phyloP scores from a whole-genome alignment of 2,113 vertebrate genomes.

The Phyllostomus hastatus region DNA sequence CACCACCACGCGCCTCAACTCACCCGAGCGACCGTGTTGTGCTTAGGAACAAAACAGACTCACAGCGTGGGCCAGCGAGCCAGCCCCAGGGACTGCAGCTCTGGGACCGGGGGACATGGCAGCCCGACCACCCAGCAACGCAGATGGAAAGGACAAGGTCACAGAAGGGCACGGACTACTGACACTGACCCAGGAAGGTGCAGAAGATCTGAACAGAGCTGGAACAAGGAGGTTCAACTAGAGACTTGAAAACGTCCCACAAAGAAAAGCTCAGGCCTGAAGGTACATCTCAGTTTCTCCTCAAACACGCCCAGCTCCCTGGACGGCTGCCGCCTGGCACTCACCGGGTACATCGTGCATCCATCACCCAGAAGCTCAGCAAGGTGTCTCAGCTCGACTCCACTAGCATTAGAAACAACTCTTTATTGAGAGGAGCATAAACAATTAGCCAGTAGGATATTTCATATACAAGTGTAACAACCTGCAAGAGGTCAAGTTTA shows the following conservation, averaged over 20 bases:
- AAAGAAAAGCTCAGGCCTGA: too few species aligned
- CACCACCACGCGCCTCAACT: not conserved
- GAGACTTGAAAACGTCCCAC: not conserved
- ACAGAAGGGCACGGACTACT: not conserved
- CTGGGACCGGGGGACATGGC: not conserved
- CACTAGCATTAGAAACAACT: conserved; percentile 22
- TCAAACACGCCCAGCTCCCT: not conserved
- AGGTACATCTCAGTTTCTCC: not conserved
- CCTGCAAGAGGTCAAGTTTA: not conserved
- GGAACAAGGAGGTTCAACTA: not conserved
- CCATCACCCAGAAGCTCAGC: not conserved
- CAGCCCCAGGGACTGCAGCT: not conserved
- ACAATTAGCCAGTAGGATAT: not conserved
- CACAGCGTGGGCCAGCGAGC: not conserved
- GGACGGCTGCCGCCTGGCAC: not conserved
- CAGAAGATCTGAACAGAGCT: not conserved
- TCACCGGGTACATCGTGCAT: fast-evolving
- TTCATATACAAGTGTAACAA: not conserved
- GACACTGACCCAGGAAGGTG: not conserved
- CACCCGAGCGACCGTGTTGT: not conserved
- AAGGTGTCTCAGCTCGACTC: not conserved
- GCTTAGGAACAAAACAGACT: not conserved
- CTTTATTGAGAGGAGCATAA: conserved; percentile 26
- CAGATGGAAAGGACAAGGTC: not conserved
- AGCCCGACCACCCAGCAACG: not conserved